These are phyloP conservation scores for Micropterix aruncella DNA, from an alignment of 2,888 invertebrate genomes.

Conservation along the genomic window DNA sequence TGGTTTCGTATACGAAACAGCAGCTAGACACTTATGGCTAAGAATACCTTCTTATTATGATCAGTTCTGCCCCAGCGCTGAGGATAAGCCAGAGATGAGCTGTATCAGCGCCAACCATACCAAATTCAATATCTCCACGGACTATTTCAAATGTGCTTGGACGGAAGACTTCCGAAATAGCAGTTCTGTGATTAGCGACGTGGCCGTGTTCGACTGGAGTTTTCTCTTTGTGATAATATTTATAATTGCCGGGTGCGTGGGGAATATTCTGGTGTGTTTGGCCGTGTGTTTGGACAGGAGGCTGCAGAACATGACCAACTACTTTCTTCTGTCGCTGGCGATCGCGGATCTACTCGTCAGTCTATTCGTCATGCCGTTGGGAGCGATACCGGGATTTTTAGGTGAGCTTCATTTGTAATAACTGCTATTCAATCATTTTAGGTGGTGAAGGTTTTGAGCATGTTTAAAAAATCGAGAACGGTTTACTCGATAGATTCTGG, in stretches of 20 bases:
- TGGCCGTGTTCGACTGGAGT: constrained; percentile 56
- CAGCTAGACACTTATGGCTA: constrained; percentile 29
- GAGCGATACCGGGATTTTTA: constrained; percentile 83
- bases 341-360: constrained; percentile 90
- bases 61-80: constrained; percentile 15
- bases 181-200: constrained; percentile 14
- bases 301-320: constrained; percentile 91
- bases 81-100: constrained; percentile 20
- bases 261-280: constrained; percentile 86
- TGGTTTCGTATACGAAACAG: constrained; percentile 27
- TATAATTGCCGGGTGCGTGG: constrained; percentile 77
- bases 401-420: constrained; percentile 45
- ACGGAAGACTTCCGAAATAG: background rate
- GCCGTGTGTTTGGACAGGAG: constrained; percentile 83
- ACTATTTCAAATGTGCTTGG: constrained; percentile 26
- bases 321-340: constrained; percentile 85
- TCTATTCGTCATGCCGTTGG: constrained; percentile 90
- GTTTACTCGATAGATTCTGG: too few relatives aligned
- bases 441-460: too few relatives aligned
- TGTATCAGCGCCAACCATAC: constrained; percentile 7
- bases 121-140: background rate
- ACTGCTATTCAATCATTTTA: background rate
- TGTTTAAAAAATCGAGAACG: too few relatives aligned
- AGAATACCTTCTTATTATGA: constrained; percentile 18
- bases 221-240: constrained; percentile 74